These are phyloP conservation scores for Heterodera schachtii DNA, from an alignment of 1,140 invertebrate genomes.

Conservation along the genomic window DNA sequence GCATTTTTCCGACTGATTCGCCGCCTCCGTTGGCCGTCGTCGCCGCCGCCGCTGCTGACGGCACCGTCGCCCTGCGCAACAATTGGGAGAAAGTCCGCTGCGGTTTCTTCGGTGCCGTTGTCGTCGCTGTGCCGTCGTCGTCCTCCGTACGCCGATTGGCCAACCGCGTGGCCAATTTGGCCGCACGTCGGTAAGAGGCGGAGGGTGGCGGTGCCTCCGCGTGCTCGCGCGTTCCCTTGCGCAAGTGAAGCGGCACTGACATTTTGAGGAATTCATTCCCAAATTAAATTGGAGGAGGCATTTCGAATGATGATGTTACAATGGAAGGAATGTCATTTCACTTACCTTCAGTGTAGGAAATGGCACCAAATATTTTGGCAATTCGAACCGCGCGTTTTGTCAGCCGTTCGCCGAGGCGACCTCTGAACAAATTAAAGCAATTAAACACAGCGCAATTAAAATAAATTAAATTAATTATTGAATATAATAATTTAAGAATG, in stretches of 20 bases:
- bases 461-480: not conserved
- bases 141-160: not conserved
- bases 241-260: conserved; percentile 54
- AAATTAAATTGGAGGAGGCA: not conserved
- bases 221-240: conserved; percentile 55
- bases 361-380: conserved; percentile 46
- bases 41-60: not conserved
- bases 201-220: conserved; percentile 46
- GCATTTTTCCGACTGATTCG: conserved; percentile 2
- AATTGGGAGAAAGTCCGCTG: not conserved
- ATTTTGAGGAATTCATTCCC: not conserved
- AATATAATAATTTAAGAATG: not conserved
- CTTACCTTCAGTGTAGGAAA: conserved; percentile 54
- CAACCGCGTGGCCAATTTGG: conserved; percentile 17
- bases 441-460: not conserved
- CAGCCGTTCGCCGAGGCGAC: conserved; percentile 58
- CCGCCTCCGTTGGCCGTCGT: not conserved
- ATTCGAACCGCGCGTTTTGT: conserved; percentile 50
- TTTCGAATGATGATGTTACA: not conserved
- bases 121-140: not conserved
- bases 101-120: not conserved
- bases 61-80: not conserved
- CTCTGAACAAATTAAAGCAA: conserved; percentile 17
- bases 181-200: conserved; percentile 16
- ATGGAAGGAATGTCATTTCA: not conserved